Percentiles rank a stretch among this genome's conserved stretches.
These are phyloP conservation scores for Sebastes hopkinsi DNA, from an alignment of 2,797 vertebrate species.

Conservation along the genomic window DNA sequence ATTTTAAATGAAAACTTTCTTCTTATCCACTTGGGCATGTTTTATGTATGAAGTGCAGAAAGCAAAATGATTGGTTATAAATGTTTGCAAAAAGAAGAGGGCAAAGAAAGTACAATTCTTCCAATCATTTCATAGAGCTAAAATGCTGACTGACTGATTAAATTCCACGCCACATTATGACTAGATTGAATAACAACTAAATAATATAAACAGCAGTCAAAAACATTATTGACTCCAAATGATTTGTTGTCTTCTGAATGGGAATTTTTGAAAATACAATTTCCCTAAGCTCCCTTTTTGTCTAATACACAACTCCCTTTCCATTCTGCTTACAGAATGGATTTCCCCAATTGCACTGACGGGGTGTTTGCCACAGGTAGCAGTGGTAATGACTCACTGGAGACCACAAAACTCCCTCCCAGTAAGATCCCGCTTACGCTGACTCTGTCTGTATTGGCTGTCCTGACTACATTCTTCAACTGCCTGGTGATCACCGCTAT, in stretches of 20 bases:
- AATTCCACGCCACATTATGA: background rate
- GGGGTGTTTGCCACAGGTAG: slow-evolving; percentile 82
- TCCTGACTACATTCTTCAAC: slow-evolving; percentile 95
- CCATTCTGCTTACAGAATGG: slow-evolving; percentile 84
- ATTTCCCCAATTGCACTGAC: slow-evolving; percentile 89
- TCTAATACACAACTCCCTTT: slow-evolving; percentile 31
- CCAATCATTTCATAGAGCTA: background rate
- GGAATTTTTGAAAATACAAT: background rate
- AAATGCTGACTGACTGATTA: background rate
- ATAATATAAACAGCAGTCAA: background rate
- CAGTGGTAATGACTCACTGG: slow-evolving; percentile 60
- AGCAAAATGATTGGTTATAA: background rate
- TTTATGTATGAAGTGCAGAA: slow-evolving; percentile 25
- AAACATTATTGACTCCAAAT: background rate
- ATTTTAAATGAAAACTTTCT: slow-evolving; percentile 19
- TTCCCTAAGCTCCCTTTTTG: background rate
- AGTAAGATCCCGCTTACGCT: slow-evolving; percentile 92
- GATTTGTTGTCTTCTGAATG: background rate
- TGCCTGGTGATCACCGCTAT: slow-evolving; percentile 97
- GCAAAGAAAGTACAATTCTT: background rate
- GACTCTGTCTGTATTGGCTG: slow-evolving; percentile 88
- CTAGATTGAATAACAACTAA: background rate
- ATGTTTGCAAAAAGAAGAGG: background rate
- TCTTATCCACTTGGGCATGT: slow-evolving; percentile 18
- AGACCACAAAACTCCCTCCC: slow-evolving; percentile 79